Conservation (phyloP, 2,113 vertebrate species). For the Elaphurus davidianus region DNA sequence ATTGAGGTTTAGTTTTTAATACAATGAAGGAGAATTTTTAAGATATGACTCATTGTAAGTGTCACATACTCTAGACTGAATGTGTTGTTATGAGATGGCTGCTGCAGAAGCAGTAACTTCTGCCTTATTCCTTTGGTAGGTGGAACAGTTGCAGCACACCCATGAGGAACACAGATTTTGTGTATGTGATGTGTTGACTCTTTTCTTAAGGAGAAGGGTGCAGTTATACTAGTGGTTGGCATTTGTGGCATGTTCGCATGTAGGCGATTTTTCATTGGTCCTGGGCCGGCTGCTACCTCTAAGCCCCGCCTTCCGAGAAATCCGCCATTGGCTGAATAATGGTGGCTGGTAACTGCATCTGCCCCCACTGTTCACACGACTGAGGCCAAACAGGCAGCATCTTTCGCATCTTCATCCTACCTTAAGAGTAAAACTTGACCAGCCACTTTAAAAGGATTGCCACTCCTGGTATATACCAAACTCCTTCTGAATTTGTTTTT, state of each 20-base stretch:
- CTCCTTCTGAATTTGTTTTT: not conserved
- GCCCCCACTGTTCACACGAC: not conserved
- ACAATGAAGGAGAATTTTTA: not conserved
- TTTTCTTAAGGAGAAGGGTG: not conserved
- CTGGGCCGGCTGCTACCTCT: not conserved
- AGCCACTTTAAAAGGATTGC: not conserved
- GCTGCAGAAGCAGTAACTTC: conserved; percentile 45
- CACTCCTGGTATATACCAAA: conserved; percentile 36
- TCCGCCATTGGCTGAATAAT: not conserved
- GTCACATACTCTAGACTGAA: not conserved
- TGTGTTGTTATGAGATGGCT: not conserved
- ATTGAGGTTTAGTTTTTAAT: not conserved
- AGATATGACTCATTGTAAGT: not conserved
- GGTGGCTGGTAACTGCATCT: not conserved
- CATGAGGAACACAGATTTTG: conserved; percentile 91
- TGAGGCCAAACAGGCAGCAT: not conserved
- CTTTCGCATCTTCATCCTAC: not conserved
- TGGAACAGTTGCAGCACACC: conserved; percentile 95
- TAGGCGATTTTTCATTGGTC: not conserved
- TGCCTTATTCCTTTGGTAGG: conserved; percentile 89
- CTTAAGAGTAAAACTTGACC: not conserved
- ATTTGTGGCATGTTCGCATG: not conserved
- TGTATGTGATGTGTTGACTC: conserved; percentile 86
- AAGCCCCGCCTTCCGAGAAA: not conserved
- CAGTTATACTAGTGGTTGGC: conserved; percentile 33